These are phyloP conservation scores for Tillus elongatus DNA, from an alignment of 2,888 invertebrate species.

Conservation along the genomic window DNA sequence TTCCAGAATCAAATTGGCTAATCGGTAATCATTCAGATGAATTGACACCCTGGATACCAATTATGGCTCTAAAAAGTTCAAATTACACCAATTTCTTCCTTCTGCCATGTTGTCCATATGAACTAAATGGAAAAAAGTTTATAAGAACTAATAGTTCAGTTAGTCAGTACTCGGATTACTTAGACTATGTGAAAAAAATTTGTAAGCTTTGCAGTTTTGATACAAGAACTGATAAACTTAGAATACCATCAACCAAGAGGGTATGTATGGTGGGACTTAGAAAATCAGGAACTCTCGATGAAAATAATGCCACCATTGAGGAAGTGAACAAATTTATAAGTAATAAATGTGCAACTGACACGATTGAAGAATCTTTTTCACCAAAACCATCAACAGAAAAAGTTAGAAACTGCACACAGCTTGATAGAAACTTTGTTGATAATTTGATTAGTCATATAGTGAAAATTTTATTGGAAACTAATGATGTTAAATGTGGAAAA, in stretches of 20 bases:
- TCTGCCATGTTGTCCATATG: conserved; percentile 90
- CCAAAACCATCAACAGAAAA: conserved; percentile 58
- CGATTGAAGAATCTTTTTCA: conserved; percentile 43
- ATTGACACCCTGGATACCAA: conserved; percentile 96
- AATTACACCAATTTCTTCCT: conserved; percentile 73
- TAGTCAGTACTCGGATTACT: conserved; percentile 71
- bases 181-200: conserved; percentile 55
- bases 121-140: conserved; percentile 81
- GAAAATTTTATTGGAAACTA: conserved; percentile 47
- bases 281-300: conserved; percentile 40
- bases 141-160: conserved; percentile 57
- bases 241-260: conserved; percentile 95
- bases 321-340: conserved; percentile 13
- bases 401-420: conserved; percentile 78
- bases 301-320: conserved; percentile 43
- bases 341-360: conserved; percentile 9
- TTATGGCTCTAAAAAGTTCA: conserved; percentile 75
- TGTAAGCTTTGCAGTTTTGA: conserved; percentile 63
- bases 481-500: conserved; percentile 29
- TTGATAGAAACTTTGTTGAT: conserved; percentile 56
- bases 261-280: conserved; percentile 62
- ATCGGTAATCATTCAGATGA: conserved; percentile 99
- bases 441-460: conserved; percentile 57
- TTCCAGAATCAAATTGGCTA: conserved; percentile 78
- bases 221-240: conserved; percentile 68